Evolutionary conservation across 2,797 vertebrate species (phyloP).

Genomic region (Gadopsis bispinosus): DNA sequence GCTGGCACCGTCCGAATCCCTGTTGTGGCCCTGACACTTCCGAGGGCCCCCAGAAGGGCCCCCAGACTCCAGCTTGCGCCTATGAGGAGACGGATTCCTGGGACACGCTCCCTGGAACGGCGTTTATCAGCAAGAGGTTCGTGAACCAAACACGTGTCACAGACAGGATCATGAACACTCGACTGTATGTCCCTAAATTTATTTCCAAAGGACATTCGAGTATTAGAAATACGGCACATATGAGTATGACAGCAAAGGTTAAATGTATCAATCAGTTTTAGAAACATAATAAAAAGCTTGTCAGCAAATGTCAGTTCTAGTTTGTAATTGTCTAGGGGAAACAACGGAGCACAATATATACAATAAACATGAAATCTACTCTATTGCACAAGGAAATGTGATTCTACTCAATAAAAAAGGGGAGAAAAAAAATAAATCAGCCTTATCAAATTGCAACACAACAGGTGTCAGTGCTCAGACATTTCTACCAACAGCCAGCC

Average conservation of each 20-base stretch:
- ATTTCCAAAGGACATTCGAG: neutral
- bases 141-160: neutral
- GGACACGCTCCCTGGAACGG: neutral
- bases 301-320: neutral
- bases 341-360: neutral
- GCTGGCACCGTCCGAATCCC: conserved; percentile 27
- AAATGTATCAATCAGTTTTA: neutral
- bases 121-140: neutral
- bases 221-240: neutral
- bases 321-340: neutral
- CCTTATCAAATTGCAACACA: conserved; percentile 8
- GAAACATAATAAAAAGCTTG: conserved; percentile 3
- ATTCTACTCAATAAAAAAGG: neutral
- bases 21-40: conserved; percentile 52
- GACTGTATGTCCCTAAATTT: too few species aligned
- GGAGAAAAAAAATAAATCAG: neutral
- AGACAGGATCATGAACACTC: conserved; percentile 1
- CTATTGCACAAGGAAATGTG: neutral
- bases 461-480: neutral
- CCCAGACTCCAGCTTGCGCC: conserved; percentile 30
- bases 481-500: neutral
- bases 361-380: neutral
- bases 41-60: conserved; percentile 17
- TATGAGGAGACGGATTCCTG: neutral
- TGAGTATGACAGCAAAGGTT: neutral